These are phyloP conservation scores for Gallinago paraguaiae DNA, from an alignment of 2,113 vertebrate genomes.

Conservation along the genomic window DNA sequence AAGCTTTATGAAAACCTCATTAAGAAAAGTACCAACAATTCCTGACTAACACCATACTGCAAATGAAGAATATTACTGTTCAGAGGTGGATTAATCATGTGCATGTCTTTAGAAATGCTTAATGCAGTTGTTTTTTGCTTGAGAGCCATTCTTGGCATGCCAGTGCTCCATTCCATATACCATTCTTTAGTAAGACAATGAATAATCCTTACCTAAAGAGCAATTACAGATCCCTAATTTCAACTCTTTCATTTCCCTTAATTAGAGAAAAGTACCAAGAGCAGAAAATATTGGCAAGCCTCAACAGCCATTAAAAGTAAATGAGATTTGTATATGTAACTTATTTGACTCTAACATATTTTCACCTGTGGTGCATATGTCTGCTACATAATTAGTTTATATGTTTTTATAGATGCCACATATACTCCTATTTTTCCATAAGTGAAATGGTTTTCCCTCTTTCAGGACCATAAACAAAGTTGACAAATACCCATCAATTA, in stretches of 20 bases:
- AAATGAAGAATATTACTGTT: neutral
- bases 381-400: neutral
- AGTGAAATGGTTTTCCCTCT: neutral
- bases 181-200: neutral
- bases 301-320: neutral
- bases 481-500: neutral
- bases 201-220: constrained; percentile 32
- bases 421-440: neutral
- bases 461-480: neutral
- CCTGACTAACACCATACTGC: neutral
- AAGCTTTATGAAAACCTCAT: constrained; percentile 1
- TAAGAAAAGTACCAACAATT: neutral
- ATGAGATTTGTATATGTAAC: neutral
- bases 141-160: neutral
- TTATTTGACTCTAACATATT: neutral
- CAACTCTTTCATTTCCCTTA: neutral
- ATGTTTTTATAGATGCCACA: neutral
- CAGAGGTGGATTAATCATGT: constrained; percentile 5
- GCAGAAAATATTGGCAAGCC: neutral
- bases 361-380: neutral
- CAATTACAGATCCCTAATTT: constrained; percentile 17
- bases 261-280: neutral
- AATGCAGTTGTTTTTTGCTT: neutral
- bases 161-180: neutral
- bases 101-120: neutral